These are phyloP conservation scores for Nomada lathburiana DNA, from an alignment of 2,888 invertebrate species.

Conservation along the genomic window DNA sequence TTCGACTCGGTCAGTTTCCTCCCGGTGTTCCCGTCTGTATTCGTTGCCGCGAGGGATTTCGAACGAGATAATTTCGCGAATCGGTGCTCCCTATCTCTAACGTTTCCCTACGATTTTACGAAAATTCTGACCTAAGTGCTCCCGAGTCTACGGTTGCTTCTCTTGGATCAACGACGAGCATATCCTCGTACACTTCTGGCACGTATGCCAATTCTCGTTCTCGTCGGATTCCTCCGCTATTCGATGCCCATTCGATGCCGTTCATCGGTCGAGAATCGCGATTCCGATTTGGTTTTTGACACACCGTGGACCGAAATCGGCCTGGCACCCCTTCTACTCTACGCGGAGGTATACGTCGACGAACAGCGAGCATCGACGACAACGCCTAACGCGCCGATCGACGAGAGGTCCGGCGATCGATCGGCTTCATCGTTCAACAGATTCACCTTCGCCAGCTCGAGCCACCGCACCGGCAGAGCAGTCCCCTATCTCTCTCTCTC, in stretches of 20 bases:
- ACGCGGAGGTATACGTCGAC: constrained; percentile 45
- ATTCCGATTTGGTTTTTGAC: constrained; percentile 10
- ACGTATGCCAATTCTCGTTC: constrained; percentile 1
- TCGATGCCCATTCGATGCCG: neutral
- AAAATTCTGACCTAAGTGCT: neutral
- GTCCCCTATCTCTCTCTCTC: constrained; percentile 1
- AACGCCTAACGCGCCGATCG: constrained; percentile 51
- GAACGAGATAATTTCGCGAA: neutral
- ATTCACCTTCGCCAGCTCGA: constrained; percentile 30
- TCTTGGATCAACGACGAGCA: neutral
- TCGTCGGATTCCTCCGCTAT: neutral
- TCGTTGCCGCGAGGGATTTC: no score
- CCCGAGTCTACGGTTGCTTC: neutral
- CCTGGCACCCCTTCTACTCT: constrained; percentile 60
- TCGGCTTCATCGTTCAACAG: constrained; percentile 41
- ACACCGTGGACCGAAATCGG: constrained; percentile 14
- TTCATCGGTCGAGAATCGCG: neutral
- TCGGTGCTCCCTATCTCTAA: constrained; percentile 20
- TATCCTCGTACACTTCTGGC: neutral
- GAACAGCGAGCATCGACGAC: constrained; percentile 62
- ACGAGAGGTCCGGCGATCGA: constrained; percentile 19
- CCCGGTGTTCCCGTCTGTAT: constrained; percentile 15
- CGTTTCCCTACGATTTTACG: neutral
- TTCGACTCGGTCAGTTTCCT: constrained; percentile 12
- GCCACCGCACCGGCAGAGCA: neutral